Base-by-base conservation (phyloP, 2,113 vertebrate genomes). In the Ptychochromis oligacanthus region DNA sequence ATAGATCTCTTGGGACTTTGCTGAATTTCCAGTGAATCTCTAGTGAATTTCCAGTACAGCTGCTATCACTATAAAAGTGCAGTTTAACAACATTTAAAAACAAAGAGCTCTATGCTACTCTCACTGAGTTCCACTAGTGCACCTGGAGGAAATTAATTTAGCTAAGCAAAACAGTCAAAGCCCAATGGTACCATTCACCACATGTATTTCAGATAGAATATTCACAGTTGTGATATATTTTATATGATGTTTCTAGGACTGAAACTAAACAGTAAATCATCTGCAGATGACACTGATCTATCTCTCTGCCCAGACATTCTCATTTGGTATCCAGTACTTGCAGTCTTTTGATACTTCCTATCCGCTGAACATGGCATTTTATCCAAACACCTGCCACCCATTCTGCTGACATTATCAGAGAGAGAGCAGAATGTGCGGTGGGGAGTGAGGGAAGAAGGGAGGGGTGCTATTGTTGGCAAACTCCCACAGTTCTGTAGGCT, bases 401-500 rank as follows among this genome's bases (percentile, higher is more conserved):
- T 79, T 88, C 65, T 56, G 64, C 58, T 2, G 17, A 87, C 22
- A 54, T 81, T 81, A 54, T 62, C 13, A 17, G 46, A 58, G 72
- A 77, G 64, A 38, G 67, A 28, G 57, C 28, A 38, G 81, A 82
- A 80, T 72, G 38, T 65, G 88, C 22, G 43, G 54, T 14, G 3
- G 76, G 58, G 75, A 60, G 79, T n/a, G 34, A 83, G 74, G 24
- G 58, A 82, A 74, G 20, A 75, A 82, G 75, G 89, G 86, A 89
- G 85, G 83, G 90, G 81, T 89, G 89, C 87, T 93, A 81, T 93
- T 93, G 83, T 89, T 94, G 94, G 93, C 91, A 93, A 76, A 46
- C 85, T 60, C 64, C 72, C 75, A 46, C 77, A 75, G 80, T 65
- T 86, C 60, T 87, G 87, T 64, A 81, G 70, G 77, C 78, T 81